Base-by-base conservation (phyloP, 2,797 vertebrate genomes). In the Thamnophis elegans region DNA sequence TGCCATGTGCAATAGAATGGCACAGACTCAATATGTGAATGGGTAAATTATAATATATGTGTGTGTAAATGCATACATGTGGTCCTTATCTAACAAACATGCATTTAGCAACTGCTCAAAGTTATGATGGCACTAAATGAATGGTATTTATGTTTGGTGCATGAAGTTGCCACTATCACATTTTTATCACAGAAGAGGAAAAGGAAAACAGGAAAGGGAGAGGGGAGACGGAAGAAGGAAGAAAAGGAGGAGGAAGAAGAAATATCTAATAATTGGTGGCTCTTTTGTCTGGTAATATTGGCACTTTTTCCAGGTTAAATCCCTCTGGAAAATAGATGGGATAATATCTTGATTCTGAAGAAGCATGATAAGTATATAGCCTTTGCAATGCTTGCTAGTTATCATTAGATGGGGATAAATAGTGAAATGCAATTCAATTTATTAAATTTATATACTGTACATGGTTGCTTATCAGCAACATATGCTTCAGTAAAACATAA, bases 401-500 rank as follows among this genome's bases (percentile, higher is more conserved):
- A 0, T 65, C 92, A 90, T 90, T 53, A 93, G 90, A 91, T 89
- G 93, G 90, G 26, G 56, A 26, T 87, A 92, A 32, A 56, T 20
- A 18, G 32, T 89, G 60, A n/a, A 47, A 87, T 51, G 88, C n/a
- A 47, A n/a, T n/a, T 68, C 20, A 62, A 65, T 65, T 65, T 22
- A 20, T 85, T 25, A n/a, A 28, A 51, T 90, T 59, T 32, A 42
- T 58, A 36, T 11, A 32, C 11, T 58, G 14, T 47, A 25, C n/a
- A 6, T 28, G 5, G 26, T 16, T 14, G 32, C 55, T 47, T 36
- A 22, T 26, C 68, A 47, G 28, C 55, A 51, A 51, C 1, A 12
- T 47, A 42, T 14, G 5, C 36, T 54, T 53, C 32, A 89, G 18
- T 47, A 1, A 26, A 82, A 47, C 47, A 9, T 85, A 58, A 59